Base-by-base conservation (phyloP, 2,797 vertebrate genomes). In the Hafferia zeledoni region DNA sequence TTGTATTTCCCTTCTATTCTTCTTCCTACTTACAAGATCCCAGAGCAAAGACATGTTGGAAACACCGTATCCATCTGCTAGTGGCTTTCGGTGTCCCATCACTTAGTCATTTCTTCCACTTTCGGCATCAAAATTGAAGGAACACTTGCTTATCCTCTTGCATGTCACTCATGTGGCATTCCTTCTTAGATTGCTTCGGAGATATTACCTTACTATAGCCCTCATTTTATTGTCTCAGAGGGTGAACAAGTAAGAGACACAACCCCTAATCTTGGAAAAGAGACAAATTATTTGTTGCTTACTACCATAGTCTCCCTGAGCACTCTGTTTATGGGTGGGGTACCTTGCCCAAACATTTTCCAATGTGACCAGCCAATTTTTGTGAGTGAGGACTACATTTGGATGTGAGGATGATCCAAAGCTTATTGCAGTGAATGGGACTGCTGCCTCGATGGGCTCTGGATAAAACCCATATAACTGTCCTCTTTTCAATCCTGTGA, bases 261-360 rank as follows among this genome's bases (percentile, higher is more conserved):
- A 75, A 35, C 47, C 67, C 65, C 61, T 70, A 55, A 57, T 85
- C 81, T 80, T 97, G 94, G 87, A 90, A 88, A 79, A 61, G 78
- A 65, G 69, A 78, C 55, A 94, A 93, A 82, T 63, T 79, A 69
- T 87, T 94, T 84, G 71, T 78, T 93, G 78, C 89, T 89, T 93
- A 75, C 84, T 94, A 59, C 79, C 18, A 1, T 67, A 41, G 70
- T 68, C 87, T 93, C 71, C 75, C 37, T 4, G 7, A 47, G 70
- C 1, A 0, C 91, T 95, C 85, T 89, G 87, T 95, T 95, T 96
- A 88, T 94, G 90, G 93, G 91, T 95, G 92, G 96, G 87, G 83
- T 55, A 17, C 71, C 63, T 57, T 84, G 64, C 90, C 77, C 83
- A 93, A 84, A 89, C 47, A 65, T 69, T 96, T 95, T 97, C 90